A percentile compares a stretch with the other conserved stretches of the same genome.
phyloP scores from a whole-genome alignment of 1,140 invertebrate genomes.

The Cyclargus thomasi region DNA sequence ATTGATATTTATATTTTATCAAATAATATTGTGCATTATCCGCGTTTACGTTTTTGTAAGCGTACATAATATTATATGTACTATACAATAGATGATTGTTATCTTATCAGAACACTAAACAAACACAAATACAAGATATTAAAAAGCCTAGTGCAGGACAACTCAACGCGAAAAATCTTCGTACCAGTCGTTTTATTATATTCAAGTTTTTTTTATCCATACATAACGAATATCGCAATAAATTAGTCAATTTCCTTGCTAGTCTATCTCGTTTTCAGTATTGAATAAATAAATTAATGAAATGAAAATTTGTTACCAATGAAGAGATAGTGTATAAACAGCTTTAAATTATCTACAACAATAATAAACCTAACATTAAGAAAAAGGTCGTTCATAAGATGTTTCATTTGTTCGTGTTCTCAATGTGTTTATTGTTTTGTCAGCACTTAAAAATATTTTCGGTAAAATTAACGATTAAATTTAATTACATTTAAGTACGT shows the following conservation, averaged over 20 bases:
- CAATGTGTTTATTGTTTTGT: too few relatives aligned
- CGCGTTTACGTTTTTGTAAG: neutral
- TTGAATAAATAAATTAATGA: too few relatives aligned
- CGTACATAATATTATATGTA: neutral
- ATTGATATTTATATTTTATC: too few relatives aligned
- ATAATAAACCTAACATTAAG: neutral
- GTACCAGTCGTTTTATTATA: neutral
- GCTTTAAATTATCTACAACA: neutral
- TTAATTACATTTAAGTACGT: too few relatives aligned
- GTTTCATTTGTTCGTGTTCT: too few relatives aligned
- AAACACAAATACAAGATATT: neutral
- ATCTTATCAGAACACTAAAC: constrained; percentile 1
- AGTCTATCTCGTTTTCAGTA: too few relatives aligned
- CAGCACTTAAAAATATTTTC: too few relatives aligned
- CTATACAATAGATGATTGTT: neutral
- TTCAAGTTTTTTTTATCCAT: neutral
- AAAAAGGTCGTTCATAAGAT: neutral
- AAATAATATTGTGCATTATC: neutral
- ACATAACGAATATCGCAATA: too few relatives aligned
- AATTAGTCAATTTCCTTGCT: too few relatives aligned
- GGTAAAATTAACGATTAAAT: too few relatives aligned
- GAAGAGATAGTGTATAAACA: neutral
- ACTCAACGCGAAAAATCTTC: neutral
- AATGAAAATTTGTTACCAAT: too few relatives aligned
- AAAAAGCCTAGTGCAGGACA: neutral